Percentiles rank a stretch among this genome's conserved stretches.
Conservation (phyloP, 2,797 vertebrate species). For the Pangasius djambal region DNA sequence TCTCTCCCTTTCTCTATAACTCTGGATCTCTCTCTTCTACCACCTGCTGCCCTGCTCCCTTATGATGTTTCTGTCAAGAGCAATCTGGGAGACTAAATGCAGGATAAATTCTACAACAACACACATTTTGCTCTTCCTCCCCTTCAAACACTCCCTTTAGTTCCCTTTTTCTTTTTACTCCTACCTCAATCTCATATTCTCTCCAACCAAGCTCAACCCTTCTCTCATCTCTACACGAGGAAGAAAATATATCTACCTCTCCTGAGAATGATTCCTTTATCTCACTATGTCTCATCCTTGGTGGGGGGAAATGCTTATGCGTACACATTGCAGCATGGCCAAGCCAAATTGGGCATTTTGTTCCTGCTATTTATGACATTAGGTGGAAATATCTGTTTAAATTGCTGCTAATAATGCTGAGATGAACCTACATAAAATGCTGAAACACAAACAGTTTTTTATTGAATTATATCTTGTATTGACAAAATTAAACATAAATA, state of each 20-base stretch:
- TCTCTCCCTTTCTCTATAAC: neutral
- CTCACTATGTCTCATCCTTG: neutral
- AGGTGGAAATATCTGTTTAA: neutral
- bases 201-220: neutral
- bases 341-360: neutral
- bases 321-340: neutral
- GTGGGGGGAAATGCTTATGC: neutral
- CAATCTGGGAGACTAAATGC: neutral
- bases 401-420: neutral
- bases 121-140: neutral
- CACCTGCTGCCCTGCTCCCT: neutral
- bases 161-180: neutral
- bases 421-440: neutral
- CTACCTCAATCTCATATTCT: neutral
- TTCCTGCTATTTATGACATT: neutral
- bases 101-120: neutral
- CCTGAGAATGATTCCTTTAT: neutral
- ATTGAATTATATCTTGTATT: neutral
- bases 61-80: slow-evolving; percentile 9
- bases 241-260: neutral
- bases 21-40: neutral
- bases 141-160: neutral
- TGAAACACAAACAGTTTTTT: neutral
- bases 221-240: neutral
- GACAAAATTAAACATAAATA: neutral